Evolutionary conservation across 2,113 vertebrate species (phyloP).

Genomic region (Labeo catla): DNA sequence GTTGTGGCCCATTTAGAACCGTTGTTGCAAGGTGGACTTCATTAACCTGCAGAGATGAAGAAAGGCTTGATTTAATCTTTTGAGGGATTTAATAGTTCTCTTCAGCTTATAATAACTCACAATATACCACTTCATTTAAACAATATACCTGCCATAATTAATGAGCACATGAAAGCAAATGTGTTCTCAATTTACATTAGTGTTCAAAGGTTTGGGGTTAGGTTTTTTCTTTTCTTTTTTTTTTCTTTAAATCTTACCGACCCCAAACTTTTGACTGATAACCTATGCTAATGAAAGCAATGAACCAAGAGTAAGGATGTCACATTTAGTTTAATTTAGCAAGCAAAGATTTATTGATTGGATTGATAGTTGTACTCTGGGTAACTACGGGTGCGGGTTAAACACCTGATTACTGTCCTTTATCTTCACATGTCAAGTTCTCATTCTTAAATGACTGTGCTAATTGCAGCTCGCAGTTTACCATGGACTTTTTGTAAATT

Average conservation of each 20-base stretch:
- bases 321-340: background rate
- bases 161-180: background rate
- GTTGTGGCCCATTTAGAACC: conserved; percentile 30
- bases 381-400: background rate
- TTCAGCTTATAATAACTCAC: background rate
- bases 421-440: background rate
- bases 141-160: background rate
- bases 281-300: background rate
- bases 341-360: background rate
- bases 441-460: background rate
- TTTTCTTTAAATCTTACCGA: no score
- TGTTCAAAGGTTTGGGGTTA: background rate
- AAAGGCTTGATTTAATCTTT: background rate
- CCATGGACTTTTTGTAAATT: conserved; percentile 41
- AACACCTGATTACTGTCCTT: background rate
- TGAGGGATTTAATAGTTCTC: background rate
- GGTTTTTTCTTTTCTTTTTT: no score
- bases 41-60: background rate
- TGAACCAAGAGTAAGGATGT: background rate
- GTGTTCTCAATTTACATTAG: background rate
- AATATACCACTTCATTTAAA: background rate
- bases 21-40: background rate
- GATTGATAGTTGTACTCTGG: background rate
- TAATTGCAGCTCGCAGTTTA: background rate
- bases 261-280: background rate